These are phyloP conservation scores for Meteorus sp. DNA, from an alignment of 1,140 invertebrate genomes.

Conservation along the genomic window DNA sequence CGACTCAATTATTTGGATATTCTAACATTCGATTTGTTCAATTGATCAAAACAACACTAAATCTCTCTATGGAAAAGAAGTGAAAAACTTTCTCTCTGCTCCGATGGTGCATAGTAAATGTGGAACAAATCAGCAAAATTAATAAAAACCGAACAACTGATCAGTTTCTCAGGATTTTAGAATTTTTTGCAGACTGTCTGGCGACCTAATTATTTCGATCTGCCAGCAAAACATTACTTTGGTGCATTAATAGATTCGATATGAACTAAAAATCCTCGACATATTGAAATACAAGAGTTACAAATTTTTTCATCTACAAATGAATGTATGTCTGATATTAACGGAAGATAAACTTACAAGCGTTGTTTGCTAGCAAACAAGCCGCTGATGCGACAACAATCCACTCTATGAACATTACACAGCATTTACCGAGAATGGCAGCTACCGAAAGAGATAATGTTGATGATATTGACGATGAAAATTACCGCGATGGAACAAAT, in stretches of 20 bases:
- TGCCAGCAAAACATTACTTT: background rate
- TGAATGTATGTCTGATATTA: conserved; percentile 15
- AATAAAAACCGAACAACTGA: background rate
- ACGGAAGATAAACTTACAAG: conserved; percentile 35
- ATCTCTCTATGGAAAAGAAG: no score
- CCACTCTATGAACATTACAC: conserved; percentile 45
- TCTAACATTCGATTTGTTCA: no score
- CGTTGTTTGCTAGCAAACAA: conserved; percentile 34
- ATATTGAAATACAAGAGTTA: no score
- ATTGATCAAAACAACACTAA: no score
- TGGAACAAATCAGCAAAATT: conserved; percentile 4
- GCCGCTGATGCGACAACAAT: conserved; percentile 33
- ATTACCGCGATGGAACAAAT: no score
- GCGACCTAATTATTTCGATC: conserved; percentile 39
- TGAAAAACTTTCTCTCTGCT: no score
- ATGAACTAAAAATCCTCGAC: background rate
- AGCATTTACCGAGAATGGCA: conserved; percentile 28
- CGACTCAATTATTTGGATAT: no score
- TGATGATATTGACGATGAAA: no score
- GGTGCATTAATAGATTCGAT: conserved; percentile 5
- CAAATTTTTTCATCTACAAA: conserved; percentile 32
- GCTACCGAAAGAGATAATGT: no score
- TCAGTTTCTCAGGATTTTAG: conserved; percentile 15
- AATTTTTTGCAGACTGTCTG: conserved; percentile 43
- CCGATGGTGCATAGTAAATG: no score